These are phyloP conservation scores for Gymnodraco acuticeps DNA, from an alignment of 2,797 vertebrate species.

Conservation along the genomic window DNA sequence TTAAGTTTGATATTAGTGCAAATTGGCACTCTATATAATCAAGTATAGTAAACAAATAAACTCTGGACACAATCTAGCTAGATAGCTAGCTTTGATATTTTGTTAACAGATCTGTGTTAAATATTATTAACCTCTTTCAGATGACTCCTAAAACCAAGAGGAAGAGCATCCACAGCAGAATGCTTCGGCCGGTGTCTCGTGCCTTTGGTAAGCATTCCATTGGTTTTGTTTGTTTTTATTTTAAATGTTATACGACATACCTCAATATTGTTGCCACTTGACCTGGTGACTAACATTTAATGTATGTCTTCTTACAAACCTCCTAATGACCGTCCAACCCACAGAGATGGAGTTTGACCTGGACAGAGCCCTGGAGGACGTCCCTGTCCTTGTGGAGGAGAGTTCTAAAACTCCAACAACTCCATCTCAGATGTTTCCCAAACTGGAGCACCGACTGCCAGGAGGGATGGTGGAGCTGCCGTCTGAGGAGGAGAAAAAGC, in stretches of 20 bases:
- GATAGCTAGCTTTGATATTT: not conserved
- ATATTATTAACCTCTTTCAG: constrained; percentile 73
- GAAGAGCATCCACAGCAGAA: constrained; percentile 98
- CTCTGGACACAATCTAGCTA: not conserved
- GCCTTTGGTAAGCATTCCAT: constrained; percentile 89
- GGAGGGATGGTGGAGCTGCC: constrained; percentile 91
- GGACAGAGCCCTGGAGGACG: constrained; percentile 95
- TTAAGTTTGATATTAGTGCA: not conserved
- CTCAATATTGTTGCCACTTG: not conserved
- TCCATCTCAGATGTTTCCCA: constrained; percentile 71
- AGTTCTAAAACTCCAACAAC: constrained; percentile 70
- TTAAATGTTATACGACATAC: not conserved
- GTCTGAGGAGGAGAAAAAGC: constrained; percentile 94
- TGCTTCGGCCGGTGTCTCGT: constrained; percentile 97
- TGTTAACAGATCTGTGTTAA: not conserved
- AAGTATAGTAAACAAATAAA: not conserved
- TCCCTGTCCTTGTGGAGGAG: constrained; percentile 93
- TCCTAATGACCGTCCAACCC: not conserved
- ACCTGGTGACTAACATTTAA: not conserved
- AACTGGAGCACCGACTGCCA: constrained; percentile 86
- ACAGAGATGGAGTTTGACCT: constrained; percentile 99
- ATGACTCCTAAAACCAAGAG: constrained; percentile 99
- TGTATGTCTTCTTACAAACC: not conserved
- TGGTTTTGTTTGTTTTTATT: not conserved
- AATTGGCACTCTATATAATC: not conserved